Conservation (phyloP, 2,113 vertebrate genomes). For the Odontesthes bonariensis region DNA sequence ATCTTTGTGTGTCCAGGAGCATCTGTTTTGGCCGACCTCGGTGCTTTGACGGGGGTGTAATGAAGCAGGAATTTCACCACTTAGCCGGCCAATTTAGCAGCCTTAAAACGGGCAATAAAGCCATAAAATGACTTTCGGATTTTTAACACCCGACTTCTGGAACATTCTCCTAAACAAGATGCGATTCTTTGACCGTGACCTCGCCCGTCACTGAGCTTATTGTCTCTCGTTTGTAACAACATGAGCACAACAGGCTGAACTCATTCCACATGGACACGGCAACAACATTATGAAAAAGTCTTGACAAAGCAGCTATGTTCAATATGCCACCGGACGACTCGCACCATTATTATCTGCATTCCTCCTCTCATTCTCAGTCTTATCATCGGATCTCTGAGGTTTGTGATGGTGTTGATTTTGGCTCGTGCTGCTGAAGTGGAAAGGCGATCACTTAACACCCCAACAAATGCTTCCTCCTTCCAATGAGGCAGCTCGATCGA, state of each 20-base stretch:
- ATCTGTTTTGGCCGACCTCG: too few species aligned
- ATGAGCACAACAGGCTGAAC: not conserved
- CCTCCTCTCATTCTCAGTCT: constrained; percentile 4
- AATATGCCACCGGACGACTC: constrained; percentile 36
- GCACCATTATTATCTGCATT: constrained; percentile 40
- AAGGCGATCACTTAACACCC: constrained; percentile 5
- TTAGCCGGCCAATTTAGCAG: too few species aligned
- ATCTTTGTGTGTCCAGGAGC: too few species aligned
- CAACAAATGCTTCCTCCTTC: constrained; percentile 17
- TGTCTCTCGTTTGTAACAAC: constrained; percentile 1
- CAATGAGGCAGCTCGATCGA: constrained; percentile 10
- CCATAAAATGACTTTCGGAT: too few species aligned
- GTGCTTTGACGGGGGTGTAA: too few species aligned
- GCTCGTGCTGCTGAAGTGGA: constrained; percentile 22
- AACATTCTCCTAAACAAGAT: too few species aligned
- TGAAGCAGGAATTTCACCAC: too few species aligned
- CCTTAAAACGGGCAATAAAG: too few species aligned
- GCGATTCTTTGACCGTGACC: constrained; percentile 1
- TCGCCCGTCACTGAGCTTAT: not conserved
- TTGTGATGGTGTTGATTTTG: not conserved
- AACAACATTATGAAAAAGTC: not conserved
- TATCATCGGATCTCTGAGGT: not conserved
- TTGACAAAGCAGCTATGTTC: constrained; percentile 28
- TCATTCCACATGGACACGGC: not conserved
- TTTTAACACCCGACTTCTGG: too few species aligned